A percentile compares a stretch with the other conserved stretches of the same genome.
Conservation (phyloP, 2,797 vertebrate genomes). For the Silurus lanzhouensis region DNA sequence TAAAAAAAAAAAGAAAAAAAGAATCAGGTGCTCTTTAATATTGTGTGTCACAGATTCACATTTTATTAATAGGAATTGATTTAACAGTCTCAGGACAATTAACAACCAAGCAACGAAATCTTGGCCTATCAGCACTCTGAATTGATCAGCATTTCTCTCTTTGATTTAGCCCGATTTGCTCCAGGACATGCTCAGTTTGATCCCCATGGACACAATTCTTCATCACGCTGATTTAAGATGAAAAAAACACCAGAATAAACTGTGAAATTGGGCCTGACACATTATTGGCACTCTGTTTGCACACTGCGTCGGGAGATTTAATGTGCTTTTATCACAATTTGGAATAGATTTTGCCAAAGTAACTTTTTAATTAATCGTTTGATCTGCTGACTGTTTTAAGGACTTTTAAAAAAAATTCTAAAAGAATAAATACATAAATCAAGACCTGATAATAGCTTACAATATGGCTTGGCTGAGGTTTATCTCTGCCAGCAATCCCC, state of each 20-base stretch:
- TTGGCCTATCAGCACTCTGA: not conserved
- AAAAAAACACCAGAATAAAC: constrained; percentile 21
- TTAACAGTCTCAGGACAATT: not conserved
- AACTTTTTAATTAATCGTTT: not conserved
- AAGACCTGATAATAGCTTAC: constrained; percentile 2
- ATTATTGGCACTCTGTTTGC: not conserved
- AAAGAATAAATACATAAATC: not conserved
- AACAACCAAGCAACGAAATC: constrained; percentile 1
- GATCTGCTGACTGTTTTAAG: not conserved
- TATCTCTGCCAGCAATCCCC: not conserved
- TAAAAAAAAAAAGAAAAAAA: not conserved
- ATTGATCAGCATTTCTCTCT: constrained; percentile 23
- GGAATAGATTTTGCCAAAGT: not conserved
- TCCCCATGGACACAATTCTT: constrained; percentile 11
- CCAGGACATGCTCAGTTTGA: constrained; percentile 27
- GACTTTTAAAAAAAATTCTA: not conserved
- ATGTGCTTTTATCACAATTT: not conserved
- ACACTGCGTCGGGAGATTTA: not conserved
- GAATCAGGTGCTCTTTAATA: not conserved
- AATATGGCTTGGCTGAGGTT: not conserved
- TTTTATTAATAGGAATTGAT: not conserved
- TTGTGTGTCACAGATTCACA: not conserved
- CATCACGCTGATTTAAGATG: not conserved
- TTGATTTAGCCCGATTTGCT: constrained; percentile 6
- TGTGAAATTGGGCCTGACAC: constrained; percentile 14